Base-by-base conservation (phyloP, 2,888 invertebrate genomes). In the Microplitis manilae region DNA sequence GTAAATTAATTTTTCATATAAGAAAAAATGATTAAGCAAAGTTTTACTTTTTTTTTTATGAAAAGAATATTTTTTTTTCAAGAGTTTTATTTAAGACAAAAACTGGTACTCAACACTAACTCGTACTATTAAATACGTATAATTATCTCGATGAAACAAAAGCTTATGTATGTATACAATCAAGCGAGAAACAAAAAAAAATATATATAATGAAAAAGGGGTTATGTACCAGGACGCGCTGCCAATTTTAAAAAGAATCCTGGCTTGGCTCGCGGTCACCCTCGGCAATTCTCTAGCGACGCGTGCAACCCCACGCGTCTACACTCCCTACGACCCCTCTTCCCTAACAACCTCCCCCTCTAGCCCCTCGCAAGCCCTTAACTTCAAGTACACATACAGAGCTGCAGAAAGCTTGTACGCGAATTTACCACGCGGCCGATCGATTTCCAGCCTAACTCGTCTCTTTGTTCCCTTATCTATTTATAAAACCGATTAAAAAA, bases 241-340 rank as follows among this genome's bases (percentile, higher is more conserved):
- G 77, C 77, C 73, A 77, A 77, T 77, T 77, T 73, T 60, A 68
- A 77, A 50, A 68, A 68, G 40, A 61, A 62, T 72, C 15, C 68
- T 72, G 73, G 77, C 68, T 73, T 77, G 77, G 77, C 73, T 73
- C 73, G 73, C 68, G 73, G 73, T 68, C 72, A 73, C 73, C 73
- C 68, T 64, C 68, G 59, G 40, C 68, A 62, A 71, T 71, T 67
- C 71, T 68, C 41, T 60, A 76, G 50, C 64, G 69, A 75, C 70
- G 75, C 75, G 75, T 75, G 70, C 70, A 70, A 69, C 75, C 75
- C 75, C 75, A 69, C 59, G 50, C 67, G 38, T 67, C 41, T 69
- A n/a, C 60, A 65, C 62, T 39, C 67, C n/a, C 60, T 38, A 30
- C 30, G 30, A 30, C 30, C 30, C 30, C 30, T 30, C 30, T 30